These are phyloP conservation scores for Hemicentrotus pulcherrimus DNA, from an alignment of 35 echinoderm and acorn worm genomes.

Conservation along the genomic window DNA sequence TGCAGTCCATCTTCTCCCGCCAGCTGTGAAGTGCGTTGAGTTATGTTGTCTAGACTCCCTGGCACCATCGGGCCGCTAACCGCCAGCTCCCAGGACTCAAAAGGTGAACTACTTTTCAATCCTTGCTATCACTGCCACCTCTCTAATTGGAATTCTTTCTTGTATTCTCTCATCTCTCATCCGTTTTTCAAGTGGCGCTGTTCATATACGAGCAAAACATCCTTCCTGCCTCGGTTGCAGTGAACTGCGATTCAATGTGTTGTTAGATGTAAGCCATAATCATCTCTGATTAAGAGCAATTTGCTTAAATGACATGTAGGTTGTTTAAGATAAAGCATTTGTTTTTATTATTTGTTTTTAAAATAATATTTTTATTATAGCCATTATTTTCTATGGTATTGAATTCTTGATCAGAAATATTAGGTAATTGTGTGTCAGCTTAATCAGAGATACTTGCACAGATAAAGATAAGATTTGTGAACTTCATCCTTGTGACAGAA, in stretches of 20 bases:
- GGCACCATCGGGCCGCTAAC: conserved; percentile 68
- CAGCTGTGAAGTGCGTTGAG: conserved; percentile 80
- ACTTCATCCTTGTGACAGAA: no score
- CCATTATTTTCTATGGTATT: not conserved
- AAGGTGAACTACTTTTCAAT: conserved; percentile 44
- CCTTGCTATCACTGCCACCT: conserved; percentile 34
- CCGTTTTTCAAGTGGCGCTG: not conserved
- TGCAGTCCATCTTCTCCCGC: conserved; percentile 33
- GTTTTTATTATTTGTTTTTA: not conserved
- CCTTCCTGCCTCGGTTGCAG: not conserved
- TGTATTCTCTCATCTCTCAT: conserved; percentile 18
- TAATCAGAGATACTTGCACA: not conserved
- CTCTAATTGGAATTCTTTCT: conserved; percentile 41
- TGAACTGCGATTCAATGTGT: not conserved
- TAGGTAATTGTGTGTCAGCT: not conserved
- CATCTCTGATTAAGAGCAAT: not conserved
- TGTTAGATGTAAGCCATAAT: not conserved
- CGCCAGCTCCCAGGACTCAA: conserved; percentile 54
- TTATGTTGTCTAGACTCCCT: conserved; percentile 68
- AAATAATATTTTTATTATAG: not conserved
- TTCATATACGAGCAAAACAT: not conserved
- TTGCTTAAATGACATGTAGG: not conserved
- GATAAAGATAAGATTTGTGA: not conserved
- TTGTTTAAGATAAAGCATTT: not conserved
- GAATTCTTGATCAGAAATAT: not conserved